Base-by-base conservation (phyloP, 2,797 vertebrate genomes). In the Tokudaia tokunoshimensis region DNA sequence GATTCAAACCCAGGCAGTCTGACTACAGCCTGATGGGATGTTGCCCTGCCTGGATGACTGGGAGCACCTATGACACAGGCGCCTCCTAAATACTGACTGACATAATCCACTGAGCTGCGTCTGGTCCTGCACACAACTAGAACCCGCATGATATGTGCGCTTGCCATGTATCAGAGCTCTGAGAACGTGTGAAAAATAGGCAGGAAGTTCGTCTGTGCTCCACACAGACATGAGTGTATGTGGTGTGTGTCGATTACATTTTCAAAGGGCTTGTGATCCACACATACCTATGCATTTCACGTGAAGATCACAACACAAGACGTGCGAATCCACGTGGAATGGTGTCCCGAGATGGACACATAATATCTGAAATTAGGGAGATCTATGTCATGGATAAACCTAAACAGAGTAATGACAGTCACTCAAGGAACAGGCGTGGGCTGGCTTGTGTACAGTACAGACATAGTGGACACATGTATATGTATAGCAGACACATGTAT, bases 361-460 rank as follows among this genome's bases (percentile, higher is more conserved):
- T 47, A 3, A 44, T 34, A 84, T 93, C 24, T 55, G 94, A 82
- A 89, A 86, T 85, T 22, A 70, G 81, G 59, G 83, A 94, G 74
- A 72, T 41, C 31, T 67, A 55, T 74, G 67, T 74, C 67, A 11
- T 9, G 20, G 9, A n/a, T 13, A 50, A 78, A 34, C 24, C 72
- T 74, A 59, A 55, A 13, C 22, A 26, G 24, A 20, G 11, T 34
- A n/a, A 55, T 31, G 76, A 37, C 1, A 57, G 37, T 13, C 52
- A 14, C 44, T 2, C 2, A n/a, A 67, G 34, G 55, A 2, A 19
- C 41, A 80, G 88, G 63, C 6, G 2, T 47, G 65, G 70, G 3
- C 63, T 20, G 78, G 31, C 9, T 47, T 80, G 52, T 24, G 1
- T 6, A 17, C 2, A 10, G 37, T n/a, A 19, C 55, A 76, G 50